Evolutionary conservation across 1,140 invertebrate genomes (phyloP).

Genomic region (Drosophila nannoptera): DNA sequence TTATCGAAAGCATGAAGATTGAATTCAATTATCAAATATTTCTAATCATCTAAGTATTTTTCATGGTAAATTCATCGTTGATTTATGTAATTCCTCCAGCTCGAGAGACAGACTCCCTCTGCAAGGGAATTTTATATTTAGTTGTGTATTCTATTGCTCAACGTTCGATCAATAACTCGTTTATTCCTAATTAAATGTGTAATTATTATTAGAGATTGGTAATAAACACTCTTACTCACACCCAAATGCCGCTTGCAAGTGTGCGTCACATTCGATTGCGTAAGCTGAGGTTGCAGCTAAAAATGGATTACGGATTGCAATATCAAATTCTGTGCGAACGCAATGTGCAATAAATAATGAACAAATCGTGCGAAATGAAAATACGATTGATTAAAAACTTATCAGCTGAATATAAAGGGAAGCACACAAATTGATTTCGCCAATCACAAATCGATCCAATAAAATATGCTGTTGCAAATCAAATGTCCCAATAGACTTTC

Average conservation of each 20-base stretch:
- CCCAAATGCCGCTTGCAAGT: slow-evolving; percentile 9
- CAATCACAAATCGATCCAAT: slow-evolving; percentile 45
- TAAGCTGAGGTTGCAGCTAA: slow-evolving; percentile 23
- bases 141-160: no score
- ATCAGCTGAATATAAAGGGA: slow-evolving; percentile 42
- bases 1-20: no score
- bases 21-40: no score
- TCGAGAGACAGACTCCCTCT: no score
- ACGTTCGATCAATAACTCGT: no score
- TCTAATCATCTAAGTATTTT: no score
- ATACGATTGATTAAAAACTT: slow-evolving; percentile 57
- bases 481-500: slow-evolving; percentile 58
- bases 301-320: slow-evolving; percentile 50
- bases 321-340: slow-evolving; percentile 47
- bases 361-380: slow-evolving; percentile 39
- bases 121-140: no score
- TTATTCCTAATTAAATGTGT: no score
- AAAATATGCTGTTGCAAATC: slow-evolving; percentile 57
- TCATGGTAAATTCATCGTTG: no score
- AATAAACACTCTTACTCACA: no score
- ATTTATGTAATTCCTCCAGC: no score
- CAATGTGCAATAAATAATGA: slow-evolving; percentile 37
- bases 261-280: slow-evolving; percentile 33
- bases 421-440: slow-evolving; percentile 40
- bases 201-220: no score